Evolutionary conservation across 2,888 invertebrate species (phyloP).

Genomic region (Agriotes lineatus): DNA sequence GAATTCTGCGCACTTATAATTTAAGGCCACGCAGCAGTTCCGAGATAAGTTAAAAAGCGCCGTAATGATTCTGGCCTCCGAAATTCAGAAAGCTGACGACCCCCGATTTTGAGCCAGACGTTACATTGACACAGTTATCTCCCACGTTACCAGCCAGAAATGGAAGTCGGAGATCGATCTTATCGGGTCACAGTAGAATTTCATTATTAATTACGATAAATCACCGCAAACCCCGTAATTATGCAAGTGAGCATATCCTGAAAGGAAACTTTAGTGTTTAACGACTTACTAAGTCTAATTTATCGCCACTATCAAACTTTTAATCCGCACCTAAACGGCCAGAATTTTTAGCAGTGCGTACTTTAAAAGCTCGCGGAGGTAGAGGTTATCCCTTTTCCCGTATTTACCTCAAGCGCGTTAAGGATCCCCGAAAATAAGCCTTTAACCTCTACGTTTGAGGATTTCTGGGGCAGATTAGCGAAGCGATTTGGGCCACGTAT

Average conservation of each 20-base stretch:
- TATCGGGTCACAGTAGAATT: slow-evolving; percentile 29
- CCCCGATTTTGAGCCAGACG: neutral
- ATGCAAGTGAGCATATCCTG: slow-evolving; percentile 23
- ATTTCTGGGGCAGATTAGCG: slow-evolving; percentile 27
- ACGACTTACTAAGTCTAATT: slow-evolving; percentile 8
- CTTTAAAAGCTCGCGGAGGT: slow-evolving; percentile 12
- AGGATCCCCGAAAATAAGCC: slow-evolving; percentile 10
- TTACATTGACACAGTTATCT: slow-evolving; percentile 19
- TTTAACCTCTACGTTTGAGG: slow-evolving; percentile 20
- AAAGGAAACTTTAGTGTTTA: slow-evolving; percentile 23
- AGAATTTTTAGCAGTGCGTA: neutral
- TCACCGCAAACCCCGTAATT: slow-evolving; percentile 27
- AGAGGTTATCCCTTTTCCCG: neutral
- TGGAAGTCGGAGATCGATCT: slow-evolving; percentile 30
- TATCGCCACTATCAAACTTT: slow-evolving; percentile 14
- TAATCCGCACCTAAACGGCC: slow-evolving; percentile 5
- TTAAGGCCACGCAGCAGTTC: neutral
- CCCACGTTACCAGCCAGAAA: slow-evolving; percentile 13
- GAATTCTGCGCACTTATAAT: too few species aligned
- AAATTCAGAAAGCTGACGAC: neutral
- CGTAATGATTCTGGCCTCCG: too few species aligned
- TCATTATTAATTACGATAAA: slow-evolving; percentile 40
- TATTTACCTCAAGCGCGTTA: slow-evolving; percentile 7
- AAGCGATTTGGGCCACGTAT: slow-evolving; percentile 15
- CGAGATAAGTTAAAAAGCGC: neutral